A percentile compares a stretch with the other conserved stretches of the same genome.
Evolutionary conservation across 1,140 invertebrate genomes (phyloP).

Genomic region (Cydia strobilella): DNA sequence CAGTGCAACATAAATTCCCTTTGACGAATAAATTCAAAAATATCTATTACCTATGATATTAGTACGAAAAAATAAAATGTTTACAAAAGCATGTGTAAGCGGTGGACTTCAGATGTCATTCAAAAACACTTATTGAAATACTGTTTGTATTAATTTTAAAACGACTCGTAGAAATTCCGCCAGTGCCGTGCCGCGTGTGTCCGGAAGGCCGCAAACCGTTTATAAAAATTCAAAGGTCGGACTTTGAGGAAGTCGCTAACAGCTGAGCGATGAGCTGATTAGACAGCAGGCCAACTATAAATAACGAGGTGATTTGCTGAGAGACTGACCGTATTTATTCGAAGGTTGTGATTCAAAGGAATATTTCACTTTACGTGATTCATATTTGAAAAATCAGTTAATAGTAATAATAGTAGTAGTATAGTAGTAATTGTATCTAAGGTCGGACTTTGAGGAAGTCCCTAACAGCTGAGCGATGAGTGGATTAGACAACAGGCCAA

Average conservation of each 20-base stretch:
- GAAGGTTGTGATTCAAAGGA: not conserved
- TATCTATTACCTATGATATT: not conserved
- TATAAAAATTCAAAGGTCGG: conserved; percentile 25
- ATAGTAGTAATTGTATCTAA: too few species aligned
- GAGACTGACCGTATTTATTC: not conserved
- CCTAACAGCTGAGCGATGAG: too few species aligned
- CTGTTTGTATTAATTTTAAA: conserved; percentile 9
- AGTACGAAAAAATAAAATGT: not conserved
- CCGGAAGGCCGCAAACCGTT: conserved; percentile 26
- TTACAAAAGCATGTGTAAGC: conserved; percentile 6
- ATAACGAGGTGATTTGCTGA: conserved; percentile 20
- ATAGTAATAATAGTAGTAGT: not conserved
- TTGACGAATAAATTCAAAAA: not conserved
- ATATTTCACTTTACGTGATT: too few species aligned
- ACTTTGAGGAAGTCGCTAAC: conserved; percentile 21
- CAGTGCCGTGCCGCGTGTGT: not conserved
- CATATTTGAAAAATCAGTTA: not conserved
- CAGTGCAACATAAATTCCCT: conserved; percentile 12
- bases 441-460: too few species aligned
- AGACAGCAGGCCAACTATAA: conserved; percentile 29
- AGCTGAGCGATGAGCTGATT: conserved; percentile 26
- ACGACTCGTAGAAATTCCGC: not conserved
- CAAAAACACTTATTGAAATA: conserved; percentile 27
- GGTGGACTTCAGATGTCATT: conserved; percentile 19
- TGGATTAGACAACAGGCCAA: too few species aligned